Percentiles rank a stretch among this genome's conserved stretches.
These are phyloP conservation scores for Tychaedon coryphoeus DNA, from an alignment of 2,113 vertebrate genomes.

Conservation along the genomic window DNA sequence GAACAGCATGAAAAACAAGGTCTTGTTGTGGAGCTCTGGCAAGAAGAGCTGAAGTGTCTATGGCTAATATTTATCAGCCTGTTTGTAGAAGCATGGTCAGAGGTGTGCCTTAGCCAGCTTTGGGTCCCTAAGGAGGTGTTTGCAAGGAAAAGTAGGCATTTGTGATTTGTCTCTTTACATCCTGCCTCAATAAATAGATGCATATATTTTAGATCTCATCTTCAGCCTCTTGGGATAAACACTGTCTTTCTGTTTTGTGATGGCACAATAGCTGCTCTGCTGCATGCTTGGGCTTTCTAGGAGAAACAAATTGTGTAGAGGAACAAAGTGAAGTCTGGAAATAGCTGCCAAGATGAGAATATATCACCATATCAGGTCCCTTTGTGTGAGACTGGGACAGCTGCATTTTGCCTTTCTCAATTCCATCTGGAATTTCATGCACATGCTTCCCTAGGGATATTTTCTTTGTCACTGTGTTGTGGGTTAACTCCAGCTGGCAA, in stretches of 20 bases:
- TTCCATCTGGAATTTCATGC: background rate
- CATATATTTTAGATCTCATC: background rate
- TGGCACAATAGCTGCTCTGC: background rate
- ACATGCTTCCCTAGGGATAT: background rate
- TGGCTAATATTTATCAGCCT: background rate
- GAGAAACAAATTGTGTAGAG: background rate
- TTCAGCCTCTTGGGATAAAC: background rate
- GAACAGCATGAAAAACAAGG: background rate
- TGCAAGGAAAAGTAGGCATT: background rate
- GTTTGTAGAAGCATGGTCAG: background rate
- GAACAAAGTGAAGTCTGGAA: background rate
- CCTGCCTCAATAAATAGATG: background rate
- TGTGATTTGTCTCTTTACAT: background rate
- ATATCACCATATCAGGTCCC: background rate
- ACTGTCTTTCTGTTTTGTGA: background rate
- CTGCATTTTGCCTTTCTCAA: background rate
- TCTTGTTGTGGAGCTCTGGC: background rate
- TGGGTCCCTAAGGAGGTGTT: background rate
- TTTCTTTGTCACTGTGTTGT: background rate
- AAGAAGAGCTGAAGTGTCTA: background rate
- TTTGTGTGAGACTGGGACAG: background rate
- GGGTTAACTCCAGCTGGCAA: background rate
- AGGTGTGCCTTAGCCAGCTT: background rate
- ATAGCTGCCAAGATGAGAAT: background rate
- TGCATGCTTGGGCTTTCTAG: background rate